These are phyloP conservation scores for Melangyna quadrimaculata DNA, from an alignment of 2,888 invertebrate genomes.

Conservation along the genomic window DNA sequence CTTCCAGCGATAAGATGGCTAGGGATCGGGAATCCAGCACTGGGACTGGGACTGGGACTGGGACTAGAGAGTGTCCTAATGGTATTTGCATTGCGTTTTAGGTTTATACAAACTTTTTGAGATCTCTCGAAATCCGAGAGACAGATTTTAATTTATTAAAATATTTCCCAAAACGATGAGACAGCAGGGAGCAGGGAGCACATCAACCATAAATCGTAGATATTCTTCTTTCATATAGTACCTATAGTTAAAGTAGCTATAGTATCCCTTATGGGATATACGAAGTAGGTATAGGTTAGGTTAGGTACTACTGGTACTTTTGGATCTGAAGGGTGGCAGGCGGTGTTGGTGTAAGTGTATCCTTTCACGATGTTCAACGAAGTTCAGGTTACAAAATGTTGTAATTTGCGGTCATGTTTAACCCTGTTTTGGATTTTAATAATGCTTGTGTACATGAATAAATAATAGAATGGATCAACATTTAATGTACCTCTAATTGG, in stretches of 20 bases:
- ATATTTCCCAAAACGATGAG: slow-evolving; percentile 66
- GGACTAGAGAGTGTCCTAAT: slow-evolving; percentile 62
- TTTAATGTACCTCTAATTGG: slow-evolving; percentile 72
- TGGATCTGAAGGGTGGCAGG: background rate
- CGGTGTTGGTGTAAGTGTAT: background rate
- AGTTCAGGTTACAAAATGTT: slow-evolving; percentile 72
- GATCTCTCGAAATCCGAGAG: slow-evolving; percentile 60
- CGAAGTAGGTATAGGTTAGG: too few species aligned
- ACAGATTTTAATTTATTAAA: slow-evolving; percentile 75
- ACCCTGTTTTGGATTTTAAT: slow-evolving; percentile 70
- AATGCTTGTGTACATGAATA: slow-evolving; percentile 69
- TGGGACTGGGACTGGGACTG: background rate
- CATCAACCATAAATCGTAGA: background rate
- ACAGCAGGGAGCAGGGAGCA: background rate
- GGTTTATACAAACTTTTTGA: slow-evolving; percentile 36
- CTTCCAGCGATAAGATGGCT: background rate
- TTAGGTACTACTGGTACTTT: background rate
- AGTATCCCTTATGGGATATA: background rate
- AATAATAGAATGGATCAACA: slow-evolving; percentile 72
- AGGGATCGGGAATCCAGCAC: background rate
- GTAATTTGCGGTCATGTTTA: slow-evolving; percentile 71
- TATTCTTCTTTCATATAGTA: background rate
- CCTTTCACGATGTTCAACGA: slow-evolving; percentile 30
- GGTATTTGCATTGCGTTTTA: slow-evolving; percentile 72
- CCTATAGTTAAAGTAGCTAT: background rate